Percentiles rank a stretch among this genome's conserved stretches.
phyloP scores from a whole-genome alignment of 1,140 invertebrate genomes.

The Myzus persicae region DNA sequence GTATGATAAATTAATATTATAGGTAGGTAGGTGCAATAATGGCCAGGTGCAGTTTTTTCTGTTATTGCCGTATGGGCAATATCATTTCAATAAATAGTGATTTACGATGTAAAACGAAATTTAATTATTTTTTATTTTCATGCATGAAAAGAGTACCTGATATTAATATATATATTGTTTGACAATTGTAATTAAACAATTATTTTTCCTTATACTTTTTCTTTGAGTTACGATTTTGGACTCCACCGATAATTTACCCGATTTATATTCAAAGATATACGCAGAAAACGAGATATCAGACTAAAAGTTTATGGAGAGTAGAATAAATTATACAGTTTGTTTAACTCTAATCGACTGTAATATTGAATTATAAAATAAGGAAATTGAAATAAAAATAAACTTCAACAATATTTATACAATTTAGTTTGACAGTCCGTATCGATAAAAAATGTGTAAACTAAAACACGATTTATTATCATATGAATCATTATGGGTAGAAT shows the following conservation, averaged over 20 bases:
- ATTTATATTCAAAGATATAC: background rate
- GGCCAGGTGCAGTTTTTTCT: background rate
- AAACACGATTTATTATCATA: background rate
- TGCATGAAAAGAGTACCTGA: background rate
- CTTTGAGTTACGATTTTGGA: background rate
- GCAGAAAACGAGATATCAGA: background rate
- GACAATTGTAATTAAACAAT: background rate
- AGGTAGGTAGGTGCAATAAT: background rate
- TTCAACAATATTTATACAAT: background rate
- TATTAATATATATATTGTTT: no score
- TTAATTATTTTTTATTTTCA: background rate
- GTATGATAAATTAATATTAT: conserved; percentile 6
- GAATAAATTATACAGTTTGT: background rate
- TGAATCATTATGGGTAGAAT: background rate
- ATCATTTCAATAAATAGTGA: conserved; percentile 1
- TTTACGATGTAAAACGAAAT: background rate
- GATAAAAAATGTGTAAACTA: background rate
- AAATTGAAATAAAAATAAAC: background rate
- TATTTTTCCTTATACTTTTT: background rate
- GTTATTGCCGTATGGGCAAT: background rate
- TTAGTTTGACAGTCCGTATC: background rate
- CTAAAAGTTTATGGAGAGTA: background rate
- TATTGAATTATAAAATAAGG: background rate
- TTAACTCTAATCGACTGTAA: background rate
- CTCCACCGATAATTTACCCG: background rate